Evolutionary conservation across 2,888 invertebrate species (phyloP).

Genomic region (Apamea epomidion): DNA sequence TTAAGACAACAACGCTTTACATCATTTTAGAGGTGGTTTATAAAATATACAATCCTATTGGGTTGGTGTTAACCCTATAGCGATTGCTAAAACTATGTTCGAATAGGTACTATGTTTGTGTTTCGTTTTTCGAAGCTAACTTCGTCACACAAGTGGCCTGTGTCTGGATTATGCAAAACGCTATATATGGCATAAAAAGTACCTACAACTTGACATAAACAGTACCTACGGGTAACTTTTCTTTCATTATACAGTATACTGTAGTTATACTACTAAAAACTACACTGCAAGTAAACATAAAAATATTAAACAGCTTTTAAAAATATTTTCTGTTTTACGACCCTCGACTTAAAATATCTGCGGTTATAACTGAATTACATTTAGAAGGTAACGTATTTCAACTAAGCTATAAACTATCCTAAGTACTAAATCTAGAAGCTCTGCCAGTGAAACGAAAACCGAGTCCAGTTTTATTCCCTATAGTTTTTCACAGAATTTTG

Average conservation of each 20-base stretch:
- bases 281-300: slow-evolving; percentile 8
- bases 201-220: not conserved
- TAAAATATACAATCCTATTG: slow-evolving; percentile 21
- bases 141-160: slow-evolving; percentile 7
- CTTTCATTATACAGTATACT: not conserved
- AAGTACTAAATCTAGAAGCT: slow-evolving; percentile 54
- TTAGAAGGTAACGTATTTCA: slow-evolving; percentile 30
- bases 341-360: slow-evolving; percentile 20
- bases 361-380: slow-evolving; percentile 38
- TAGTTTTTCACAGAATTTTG: slow-evolving; percentile 56
- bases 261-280: not conserved
- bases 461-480: slow-evolving; percentile 35
- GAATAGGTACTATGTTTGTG: not conserved
- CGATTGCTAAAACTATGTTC: not conserved
- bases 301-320: slow-evolving; percentile 22
- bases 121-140: not conserved
- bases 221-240: not conserved
- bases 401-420: slow-evolving; percentile 47
- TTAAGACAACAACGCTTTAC: slow-evolving; percentile 75
- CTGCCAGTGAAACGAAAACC: slow-evolving; percentile 33
- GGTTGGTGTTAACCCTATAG: slow-evolving; percentile 1
- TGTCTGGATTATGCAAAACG: not conserved
- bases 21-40: slow-evolving; percentile 74
- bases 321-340: slow-evolving; percentile 48
- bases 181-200: not conserved